Evolutionary conservation across 1,140 invertebrate genomes (phyloP), one percentile per base, ranked within the genome.

Genomic region (Ephestia elutella): DNA sequence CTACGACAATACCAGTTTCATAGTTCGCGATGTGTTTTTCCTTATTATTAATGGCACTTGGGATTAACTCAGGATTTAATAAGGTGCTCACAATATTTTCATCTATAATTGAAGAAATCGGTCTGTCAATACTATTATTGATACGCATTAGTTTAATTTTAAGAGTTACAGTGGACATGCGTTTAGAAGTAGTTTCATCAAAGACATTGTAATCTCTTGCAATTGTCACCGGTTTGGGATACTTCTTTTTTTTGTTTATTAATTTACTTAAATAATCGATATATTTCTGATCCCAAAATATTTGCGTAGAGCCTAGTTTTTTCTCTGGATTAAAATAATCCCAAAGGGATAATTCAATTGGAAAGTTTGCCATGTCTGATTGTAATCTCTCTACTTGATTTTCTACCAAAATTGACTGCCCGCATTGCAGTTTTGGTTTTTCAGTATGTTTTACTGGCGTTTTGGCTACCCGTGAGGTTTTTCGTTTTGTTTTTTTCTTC

Each of bases 331-430:
- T 54, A 20, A 56, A 50, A 57, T 71, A 78, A 49, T 63, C 73
- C 50, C 66, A 76, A n/a, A 86, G 19, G 5, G 60, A 72, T 56
- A 87, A 13, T 60, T 78, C 70, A 44, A 87, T 70, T 15, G 79
- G 75, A 68, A 75, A 70, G 15, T 62, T 63, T 35, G 63, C 63
- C 78, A 86, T 84, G 28, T 65, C 70, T 15, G 60, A 55, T n/a
- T 77, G 67, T 17, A 87, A 59, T 10, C 30, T 19, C 21, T 71
- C 61, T 44, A 65, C 56, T 56, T 65, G 61, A 20, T 60, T 75
- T 1, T 56, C 58, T 53, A 82, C 62, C 54, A 84, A 54, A 35
- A 84, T 60, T 4, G 75, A 75, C 57, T 78, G 74, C 4, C 64
- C 62, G 7, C 54, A 53, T 54, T 67, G 62, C 1, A 63, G 13